These are phyloP conservation scores for Drosophila fungiperda DNA, from an alignment of 2,888 invertebrate species.

Conservation along the genomic window DNA sequence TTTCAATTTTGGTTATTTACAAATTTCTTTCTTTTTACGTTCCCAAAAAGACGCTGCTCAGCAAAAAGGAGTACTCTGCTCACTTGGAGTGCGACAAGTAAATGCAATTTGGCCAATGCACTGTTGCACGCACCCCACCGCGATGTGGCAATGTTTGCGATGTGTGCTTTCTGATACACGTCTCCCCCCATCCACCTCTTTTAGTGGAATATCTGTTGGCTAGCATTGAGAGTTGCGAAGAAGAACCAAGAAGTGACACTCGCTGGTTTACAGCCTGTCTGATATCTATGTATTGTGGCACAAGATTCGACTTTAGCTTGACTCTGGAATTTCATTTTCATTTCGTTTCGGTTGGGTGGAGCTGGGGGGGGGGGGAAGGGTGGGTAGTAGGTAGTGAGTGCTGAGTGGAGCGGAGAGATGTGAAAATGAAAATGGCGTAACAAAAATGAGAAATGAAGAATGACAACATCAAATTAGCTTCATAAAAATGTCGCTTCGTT, in stretches of 20 bases:
- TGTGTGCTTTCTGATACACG: neutral
- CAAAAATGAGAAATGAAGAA: conserved; percentile 77
- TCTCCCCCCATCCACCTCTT: neutral
- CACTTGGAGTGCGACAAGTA: conserved; percentile 13
- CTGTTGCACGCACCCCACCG: conserved; percentile 9
- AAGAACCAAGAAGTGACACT: conserved; percentile 37
- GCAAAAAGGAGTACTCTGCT: neutral
- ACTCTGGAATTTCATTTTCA: conserved; percentile 43
- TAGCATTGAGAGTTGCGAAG: conserved; percentile 27
- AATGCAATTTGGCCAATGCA: conserved; percentile 31
- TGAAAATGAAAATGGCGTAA: conserved; percentile 74
- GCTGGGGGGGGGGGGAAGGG: neutral
- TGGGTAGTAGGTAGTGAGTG: neutral
- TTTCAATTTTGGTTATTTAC: too few species aligned
- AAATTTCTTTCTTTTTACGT: neutral
- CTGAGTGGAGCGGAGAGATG: conserved; percentile 25
- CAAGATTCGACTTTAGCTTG: conserved; percentile 34
- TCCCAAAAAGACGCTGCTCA: neutral
- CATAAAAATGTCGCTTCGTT: conserved; percentile 70
- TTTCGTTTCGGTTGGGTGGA: neutral
- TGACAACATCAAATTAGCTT: conserved; percentile 79
- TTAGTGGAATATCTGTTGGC: neutral
- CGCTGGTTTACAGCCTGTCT: conserved; percentile 55
- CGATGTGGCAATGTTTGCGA: neutral
- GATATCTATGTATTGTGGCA: neutral